Percentiles rank a stretch among this genome's conserved stretches.
Conservation (phyloP, 2,797 vertebrate species). For the Chelon auratus region DNA sequence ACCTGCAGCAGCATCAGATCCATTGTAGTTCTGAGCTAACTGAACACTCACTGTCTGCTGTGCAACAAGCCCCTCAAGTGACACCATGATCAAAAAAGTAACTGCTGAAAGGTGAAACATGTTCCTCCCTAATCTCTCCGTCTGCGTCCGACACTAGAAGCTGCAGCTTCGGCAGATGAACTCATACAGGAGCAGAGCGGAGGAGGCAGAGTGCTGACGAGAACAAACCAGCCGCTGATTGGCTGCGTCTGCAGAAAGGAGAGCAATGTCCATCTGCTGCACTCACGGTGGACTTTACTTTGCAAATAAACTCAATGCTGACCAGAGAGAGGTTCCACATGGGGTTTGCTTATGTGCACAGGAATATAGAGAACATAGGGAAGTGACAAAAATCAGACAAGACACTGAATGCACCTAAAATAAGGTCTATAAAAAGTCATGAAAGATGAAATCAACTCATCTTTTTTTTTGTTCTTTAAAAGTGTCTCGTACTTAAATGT, state of each 20-base stretch:
- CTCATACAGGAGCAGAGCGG: not conserved
- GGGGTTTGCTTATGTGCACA: not conserved
- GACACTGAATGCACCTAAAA: too few relatives aligned
- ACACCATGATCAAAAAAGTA: slow-evolving; percentile 12
- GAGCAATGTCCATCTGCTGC: slow-evolving; percentile 17
- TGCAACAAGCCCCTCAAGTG: not conserved
- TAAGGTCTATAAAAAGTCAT: too few relatives aligned
- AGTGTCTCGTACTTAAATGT: too few relatives aligned
- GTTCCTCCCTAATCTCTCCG: not conserved
- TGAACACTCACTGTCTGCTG: slow-evolving; percentile 38
- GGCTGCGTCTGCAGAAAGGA: slow-evolving; percentile 9
- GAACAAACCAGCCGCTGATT: slow-evolving; percentile 27
- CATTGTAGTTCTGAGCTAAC: slow-evolving; percentile 27
- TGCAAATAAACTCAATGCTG: slow-evolving; percentile 13
- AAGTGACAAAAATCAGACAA: not conserved
- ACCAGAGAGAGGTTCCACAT: not conserved
- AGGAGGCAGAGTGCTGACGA: too few relatives aligned
- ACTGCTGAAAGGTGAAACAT: slow-evolving; percentile 25
- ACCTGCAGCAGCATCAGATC: slow-evolving; percentile 39
- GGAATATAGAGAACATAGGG: not conserved
- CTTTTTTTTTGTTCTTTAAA: too few relatives aligned
- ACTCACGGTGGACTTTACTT: slow-evolving; percentile 41
- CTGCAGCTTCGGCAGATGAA: not conserved
- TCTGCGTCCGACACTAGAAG: not conserved
- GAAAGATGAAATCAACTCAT: too few relatives aligned